Conservation (phyloP, 2,888 invertebrate genomes). For the Tryphoninae sp. region DNA sequence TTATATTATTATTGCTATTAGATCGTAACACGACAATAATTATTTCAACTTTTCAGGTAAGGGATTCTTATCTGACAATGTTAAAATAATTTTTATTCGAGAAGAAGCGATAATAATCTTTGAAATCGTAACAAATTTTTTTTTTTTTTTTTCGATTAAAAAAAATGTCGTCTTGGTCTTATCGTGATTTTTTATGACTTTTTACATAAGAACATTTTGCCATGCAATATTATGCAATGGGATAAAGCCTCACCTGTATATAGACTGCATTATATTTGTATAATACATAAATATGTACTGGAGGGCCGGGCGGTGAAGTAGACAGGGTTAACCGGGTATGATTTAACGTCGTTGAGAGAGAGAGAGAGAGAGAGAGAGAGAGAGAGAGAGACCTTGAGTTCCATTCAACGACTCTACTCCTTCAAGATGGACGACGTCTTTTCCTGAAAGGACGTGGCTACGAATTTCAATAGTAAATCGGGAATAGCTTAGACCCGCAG, state of each 20-base stretch:
- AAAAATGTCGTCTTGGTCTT: too few species aligned
- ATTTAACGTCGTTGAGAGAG: conserved; percentile 68
- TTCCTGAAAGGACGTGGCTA: conserved; percentile 72
- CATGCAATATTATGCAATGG: neutral
- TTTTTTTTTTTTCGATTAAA: too few species aligned
- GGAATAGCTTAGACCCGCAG: conserved; percentile 67
- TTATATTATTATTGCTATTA: too few species aligned
- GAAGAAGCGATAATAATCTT: too few species aligned
- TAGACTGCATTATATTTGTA: conserved; percentile 34
- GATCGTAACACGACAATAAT: too few species aligned
- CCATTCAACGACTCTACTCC: conserved; percentile 58
- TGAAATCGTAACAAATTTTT: too few species aligned
- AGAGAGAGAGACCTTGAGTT: conserved; percentile 27
- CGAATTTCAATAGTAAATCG: conserved; percentile 75
- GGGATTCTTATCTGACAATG: too few species aligned
- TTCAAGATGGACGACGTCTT: conserved; percentile 74
- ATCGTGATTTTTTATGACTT: neutral
- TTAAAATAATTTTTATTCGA: too few species aligned
- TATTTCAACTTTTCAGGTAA: too few species aligned
- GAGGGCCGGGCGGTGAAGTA: conserved; percentile 24
- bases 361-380: conserved; percentile 54
- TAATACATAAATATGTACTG: conserved; percentile 57
- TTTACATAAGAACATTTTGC: neutral
- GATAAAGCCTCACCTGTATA: conserved; percentile 21
- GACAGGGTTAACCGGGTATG: conserved; percentile 68